Conservation (phyloP, 2,113 vertebrate species). For the Syngnathoides biaculeatus region DNA sequence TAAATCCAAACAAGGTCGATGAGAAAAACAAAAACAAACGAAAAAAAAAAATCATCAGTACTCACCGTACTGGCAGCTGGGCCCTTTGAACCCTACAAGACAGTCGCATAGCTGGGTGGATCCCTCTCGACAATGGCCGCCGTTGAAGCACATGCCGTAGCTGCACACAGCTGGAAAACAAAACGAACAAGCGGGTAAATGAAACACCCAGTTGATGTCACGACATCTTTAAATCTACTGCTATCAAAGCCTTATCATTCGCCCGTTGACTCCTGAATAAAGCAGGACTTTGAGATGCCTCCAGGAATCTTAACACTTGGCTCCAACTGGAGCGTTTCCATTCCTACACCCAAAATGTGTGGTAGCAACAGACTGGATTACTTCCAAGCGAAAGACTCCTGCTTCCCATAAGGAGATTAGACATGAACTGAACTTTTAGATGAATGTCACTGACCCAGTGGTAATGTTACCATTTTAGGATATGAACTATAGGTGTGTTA, state of each 20-base stretch:
- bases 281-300: background rate
- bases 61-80: conserved; percentile 84
- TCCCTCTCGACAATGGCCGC: conserved; percentile 73
- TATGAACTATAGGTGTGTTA: background rate
- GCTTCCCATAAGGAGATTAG: background rate
- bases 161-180: conserved; percentile 69
- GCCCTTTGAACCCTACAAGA: conserved; percentile 77
- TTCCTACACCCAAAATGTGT: background rate
- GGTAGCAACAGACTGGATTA: background rate
- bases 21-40: background rate
- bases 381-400: background rate
- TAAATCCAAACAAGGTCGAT: background rate
- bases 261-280: background rate
- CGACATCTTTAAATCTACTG: background rate
- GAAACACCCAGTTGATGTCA: background rate
- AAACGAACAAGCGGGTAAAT: conserved; percentile 17
- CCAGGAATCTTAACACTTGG: background rate
- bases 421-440: background rate
- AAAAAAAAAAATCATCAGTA: too few species aligned
- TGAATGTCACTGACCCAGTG: background rate
- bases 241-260: background rate
- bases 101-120: conserved; percentile 75
- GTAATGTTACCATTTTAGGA: background rate
- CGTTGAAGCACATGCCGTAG: conserved; percentile 73
- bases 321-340: background rate